These are phyloP conservation scores for Bombus picipes DNA, from an alignment of 1,140 invertebrate species.

Conservation along the genomic window DNA sequence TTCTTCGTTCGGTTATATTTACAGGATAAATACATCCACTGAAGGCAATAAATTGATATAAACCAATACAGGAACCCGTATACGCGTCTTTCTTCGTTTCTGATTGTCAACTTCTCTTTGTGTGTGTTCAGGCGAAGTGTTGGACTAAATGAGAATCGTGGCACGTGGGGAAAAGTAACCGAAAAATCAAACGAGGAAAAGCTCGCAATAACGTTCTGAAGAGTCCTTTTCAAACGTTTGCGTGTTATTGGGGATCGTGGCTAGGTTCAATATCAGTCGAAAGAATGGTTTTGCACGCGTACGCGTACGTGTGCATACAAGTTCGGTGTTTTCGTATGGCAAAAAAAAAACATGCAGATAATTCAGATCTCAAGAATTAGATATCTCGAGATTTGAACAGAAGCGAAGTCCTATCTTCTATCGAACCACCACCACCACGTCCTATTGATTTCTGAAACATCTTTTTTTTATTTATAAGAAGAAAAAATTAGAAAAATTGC, in stretches of 20 bases:
- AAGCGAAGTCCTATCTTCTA: neutral
- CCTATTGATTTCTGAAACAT: neutral
- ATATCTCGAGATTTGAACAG: neutral
- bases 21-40: neutral
- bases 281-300: constrained; percentile 11
- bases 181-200: constrained; percentile 38
- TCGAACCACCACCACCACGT: no score
- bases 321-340: neutral
- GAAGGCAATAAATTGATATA: neutral
- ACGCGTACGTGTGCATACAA: neutral
- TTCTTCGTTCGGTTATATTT: neutral
- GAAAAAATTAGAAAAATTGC: no score
- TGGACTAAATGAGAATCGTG: neutral
- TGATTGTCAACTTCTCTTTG: neutral
- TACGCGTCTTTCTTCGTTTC: neutral
- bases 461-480: no score
- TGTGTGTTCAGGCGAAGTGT: neutral
- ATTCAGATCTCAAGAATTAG: neutral
- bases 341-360: neutral
- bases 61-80: neutral
- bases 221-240: constrained; percentile 18
- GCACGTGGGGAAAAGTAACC: neutral
- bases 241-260: constrained; percentile 32
- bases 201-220: constrained; percentile 33
- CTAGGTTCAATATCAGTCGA: neutral